Evolutionary conservation across 2,797 vertebrate genomes (phyloP).

Genomic region (Lacerta agilis): DNA sequence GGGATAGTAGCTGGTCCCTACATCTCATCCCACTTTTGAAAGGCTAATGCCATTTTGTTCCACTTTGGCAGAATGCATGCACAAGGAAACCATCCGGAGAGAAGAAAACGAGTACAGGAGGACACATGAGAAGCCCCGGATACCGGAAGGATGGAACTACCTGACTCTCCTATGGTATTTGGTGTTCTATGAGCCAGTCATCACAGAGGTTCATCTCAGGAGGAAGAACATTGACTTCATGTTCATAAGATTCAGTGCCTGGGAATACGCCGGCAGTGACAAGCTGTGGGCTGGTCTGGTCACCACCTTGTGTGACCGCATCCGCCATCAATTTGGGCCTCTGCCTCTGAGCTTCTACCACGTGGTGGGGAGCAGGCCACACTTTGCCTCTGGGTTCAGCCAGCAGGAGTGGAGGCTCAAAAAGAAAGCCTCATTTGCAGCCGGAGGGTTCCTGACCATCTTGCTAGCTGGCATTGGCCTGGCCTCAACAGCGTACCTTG

Average conservation of each 20-base stretch:
- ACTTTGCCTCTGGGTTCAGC: constrained; percentile 42
- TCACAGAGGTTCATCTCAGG: constrained; percentile 82
- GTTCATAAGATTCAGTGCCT: constrained; percentile 91
- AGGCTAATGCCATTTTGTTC: not conserved
- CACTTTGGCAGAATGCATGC: constrained; percentile 63
- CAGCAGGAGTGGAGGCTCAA: constrained; percentile 74
- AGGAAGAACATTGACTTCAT: constrained; percentile 83
- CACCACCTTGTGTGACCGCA: constrained; percentile 83
- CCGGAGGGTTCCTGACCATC: constrained; percentile 59
- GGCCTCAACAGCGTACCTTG: constrained; percentile 60
- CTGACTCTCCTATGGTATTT: constrained; percentile 76
- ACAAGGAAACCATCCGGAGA: constrained; percentile 65
- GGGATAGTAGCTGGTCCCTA: not conserved
- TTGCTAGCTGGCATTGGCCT: constrained; percentile 36
- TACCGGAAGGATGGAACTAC: constrained; percentile 68
- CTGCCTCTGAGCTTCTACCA: constrained; percentile 85
- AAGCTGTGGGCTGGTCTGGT: constrained; percentile 92
- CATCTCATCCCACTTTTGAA: too few relatives aligned
- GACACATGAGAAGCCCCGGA: constrained; percentile 34
- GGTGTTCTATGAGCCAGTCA: constrained; percentile 87
- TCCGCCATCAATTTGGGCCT: constrained; percentile 85
- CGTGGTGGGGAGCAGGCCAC: constrained; percentile 70
- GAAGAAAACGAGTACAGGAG: constrained; percentile 62
- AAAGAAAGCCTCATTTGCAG: constrained; percentile 39
- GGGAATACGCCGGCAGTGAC: constrained; percentile 94